Base-by-base conservation (phyloP, 2,888 invertebrate genomes). In the Euplagia quadripunctaria region DNA sequence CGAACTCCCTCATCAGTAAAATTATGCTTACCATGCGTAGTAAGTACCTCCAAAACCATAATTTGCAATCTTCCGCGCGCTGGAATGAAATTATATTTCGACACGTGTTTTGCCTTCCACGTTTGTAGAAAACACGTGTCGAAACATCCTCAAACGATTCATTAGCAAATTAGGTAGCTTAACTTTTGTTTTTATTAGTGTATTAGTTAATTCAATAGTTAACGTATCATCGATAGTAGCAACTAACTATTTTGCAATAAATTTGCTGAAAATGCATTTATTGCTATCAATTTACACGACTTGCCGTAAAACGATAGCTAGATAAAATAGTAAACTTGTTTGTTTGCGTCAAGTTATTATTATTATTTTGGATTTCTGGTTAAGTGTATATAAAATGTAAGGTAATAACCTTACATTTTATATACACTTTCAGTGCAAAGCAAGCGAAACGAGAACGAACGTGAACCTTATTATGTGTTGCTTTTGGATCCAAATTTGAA, bases 251-350 rank as follows among this genome's bases (percentile, higher is more conserved):
- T 46, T 2, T 49, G 20, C 7, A 49, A 51, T 31, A 66, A 61
- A 61, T 66, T 14, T 31, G 9, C 31, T 16, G 20, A 8, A 51
- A 51, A 49, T 51, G 46, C 31, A 51, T 16, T 66, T 51, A 66
- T 66, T 66, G 49, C 1, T 17, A 31, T 49, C 12, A 66, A 66
- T 66, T 20, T 49, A 31, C 16, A 66, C 31, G 49, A 49, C 49
- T 49, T 17, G 16, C 31, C 31, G 16, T 66, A 49, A 66, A 66
- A 66, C 31, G 16, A 66, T 17, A 49, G 16, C 20, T 14, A 5
- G 49, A 66, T 66, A 17, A 31, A 49, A 51, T 66, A 31, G 42
- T 65, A 66, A 66, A 31, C 16, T 31, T 66, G 31, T 66, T 61
- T 61, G 49, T 66, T 49, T 66, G 31, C 14, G 8, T 51, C 31